A percentile compares a stretch with the other conserved stretches of the same genome.
Conservation (phyloP, 2,797 vertebrate species). For the Anomalospiza imberbis region DNA sequence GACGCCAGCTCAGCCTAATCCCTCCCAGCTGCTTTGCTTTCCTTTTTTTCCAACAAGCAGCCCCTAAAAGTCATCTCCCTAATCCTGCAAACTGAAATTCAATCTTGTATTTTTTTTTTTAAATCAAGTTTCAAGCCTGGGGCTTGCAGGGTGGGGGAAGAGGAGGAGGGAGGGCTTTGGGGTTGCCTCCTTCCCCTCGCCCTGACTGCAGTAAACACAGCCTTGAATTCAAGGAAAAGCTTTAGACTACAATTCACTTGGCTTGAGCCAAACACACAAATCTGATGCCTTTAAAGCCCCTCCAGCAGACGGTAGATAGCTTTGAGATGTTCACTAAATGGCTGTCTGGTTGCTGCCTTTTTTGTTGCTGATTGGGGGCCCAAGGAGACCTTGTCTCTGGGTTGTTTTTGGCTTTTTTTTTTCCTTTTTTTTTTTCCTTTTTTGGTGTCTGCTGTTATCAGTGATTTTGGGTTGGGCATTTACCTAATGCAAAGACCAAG, state of each 20-base stretch:
- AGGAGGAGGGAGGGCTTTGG: slow-evolving; percentile 55
- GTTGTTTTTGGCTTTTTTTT: not conserved
- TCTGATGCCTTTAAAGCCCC: slow-evolving; percentile 60
- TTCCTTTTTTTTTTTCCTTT: not conserved
- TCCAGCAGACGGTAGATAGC: slow-evolving; percentile 64
- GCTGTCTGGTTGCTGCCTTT: slow-evolving; percentile 48
- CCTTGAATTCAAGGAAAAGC: slow-evolving; percentile 72
- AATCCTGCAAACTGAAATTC: slow-evolving; percentile 78
- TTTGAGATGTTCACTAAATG: slow-evolving; percentile 69
- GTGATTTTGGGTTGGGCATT: slow-evolving; percentile 38
- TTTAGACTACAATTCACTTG: slow-evolving; percentile 66
- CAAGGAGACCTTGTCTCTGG: slow-evolving; percentile 52
- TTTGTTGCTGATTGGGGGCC: slow-evolving; percentile 57
- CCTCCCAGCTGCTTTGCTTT: slow-evolving; percentile 77
- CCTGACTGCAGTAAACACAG: slow-evolving; percentile 66
- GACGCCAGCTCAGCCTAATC: slow-evolving; percentile 73
- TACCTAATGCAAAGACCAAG: slow-evolving; percentile 48
- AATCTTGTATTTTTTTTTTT: slow-evolving; percentile 69
- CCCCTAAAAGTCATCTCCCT: slow-evolving; percentile 73
- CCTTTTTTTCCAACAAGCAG: slow-evolving; percentile 71
- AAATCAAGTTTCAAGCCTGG: slow-evolving; percentile 68
- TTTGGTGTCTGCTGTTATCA: slow-evolving; percentile 52
- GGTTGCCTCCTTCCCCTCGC: slow-evolving; percentile 52
- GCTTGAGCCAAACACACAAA: slow-evolving; percentile 62
- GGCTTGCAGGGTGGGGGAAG: slow-evolving; percentile 61